Base-by-base conservation (phyloP, 1,140 invertebrate species). In the Drosophila punjabiensis region DNA sequence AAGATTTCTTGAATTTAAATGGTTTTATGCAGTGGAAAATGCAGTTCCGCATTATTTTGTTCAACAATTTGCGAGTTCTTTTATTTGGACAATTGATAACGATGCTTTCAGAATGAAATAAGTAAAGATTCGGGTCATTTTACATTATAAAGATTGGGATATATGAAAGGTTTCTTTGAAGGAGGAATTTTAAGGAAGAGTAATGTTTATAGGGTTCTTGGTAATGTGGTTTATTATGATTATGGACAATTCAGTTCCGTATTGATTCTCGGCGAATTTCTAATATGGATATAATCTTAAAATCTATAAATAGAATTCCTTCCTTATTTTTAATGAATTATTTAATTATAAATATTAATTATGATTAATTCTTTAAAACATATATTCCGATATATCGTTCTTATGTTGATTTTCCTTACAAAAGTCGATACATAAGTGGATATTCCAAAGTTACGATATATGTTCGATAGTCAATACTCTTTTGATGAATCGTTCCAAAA, bases 1-100 rank as follows among this genome's bases (percentile, higher is more conserved):
- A 37, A 24, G 14, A 16, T 56, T 8, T 16, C 13, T 24, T 24
- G 5, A 39, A 24, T 39, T 58, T n/a, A 58, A 39, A 28, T 58
- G 20, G 14, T 58, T 39, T 56, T 11, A 11, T 56, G n/a, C 9
- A 8, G 4, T 16, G 3, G 20, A 56, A 24, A 58, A 39, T 58
- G 33, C 33, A 58, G 33, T 58, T 58, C 55, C 55, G 55, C 35
- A 16, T 58, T 16, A 28, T n/a, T 37, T 28, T 58, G n/a, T 58
- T 11, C 14, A 24, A 7, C 14, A 58, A 39, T 58, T 39, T 37
- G 39, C 6, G 35, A 58, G 35, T 58, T 58, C 55, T 28, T 58
- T 58, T 24, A 39, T 39, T 28, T 39, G 9, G 9, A 16, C 3
- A 58, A 11, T 37, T 37, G 14, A 3, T 37, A 24, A n/a, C 4